A percentile compares a stretch with the other conserved stretches of the same genome.
Conservation (phyloP, 2,113 vertebrate genomes). For the Pelvicachromis taeniatus region DNA sequence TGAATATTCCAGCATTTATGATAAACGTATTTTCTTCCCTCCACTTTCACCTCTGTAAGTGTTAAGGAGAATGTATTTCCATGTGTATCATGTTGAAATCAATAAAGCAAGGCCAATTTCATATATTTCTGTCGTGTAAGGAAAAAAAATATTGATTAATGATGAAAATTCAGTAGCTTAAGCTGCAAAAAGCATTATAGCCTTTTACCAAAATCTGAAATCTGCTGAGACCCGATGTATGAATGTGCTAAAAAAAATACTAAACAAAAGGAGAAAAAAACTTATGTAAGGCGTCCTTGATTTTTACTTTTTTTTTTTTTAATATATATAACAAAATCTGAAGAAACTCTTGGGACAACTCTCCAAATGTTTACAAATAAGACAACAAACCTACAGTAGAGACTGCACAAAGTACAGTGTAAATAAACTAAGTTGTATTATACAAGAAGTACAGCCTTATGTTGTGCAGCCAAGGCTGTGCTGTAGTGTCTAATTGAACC, state of each 20-base stretch:
- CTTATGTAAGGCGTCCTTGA: neutral
- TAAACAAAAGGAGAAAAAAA: neutral
- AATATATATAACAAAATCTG: neutral
- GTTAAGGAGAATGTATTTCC: neutral
- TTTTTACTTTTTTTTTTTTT: neutral
- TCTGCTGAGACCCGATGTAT: neutral
- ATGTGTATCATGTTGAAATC: neutral
- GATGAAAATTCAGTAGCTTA: neutral
- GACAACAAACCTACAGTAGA: neutral
- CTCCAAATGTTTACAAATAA: neutral
- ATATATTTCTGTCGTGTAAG: neutral
- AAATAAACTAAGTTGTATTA: neutral
- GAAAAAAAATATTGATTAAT: neutral
- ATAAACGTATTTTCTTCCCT: neutral
- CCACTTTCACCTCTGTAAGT: neutral
- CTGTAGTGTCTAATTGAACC: conserved; percentile 1
- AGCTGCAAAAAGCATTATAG: neutral
- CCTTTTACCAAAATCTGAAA: neutral
- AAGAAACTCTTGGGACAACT: neutral
- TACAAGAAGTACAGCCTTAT: neutral
- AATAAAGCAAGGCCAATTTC: neutral
- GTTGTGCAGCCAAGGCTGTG: neutral
- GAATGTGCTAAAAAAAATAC: neutral
- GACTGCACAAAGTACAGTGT: neutral
- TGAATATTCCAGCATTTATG: neutral